phyloP scores from a whole-genome alignment of 2,113 vertebrate genomes.

The Coptodon rendalli region DNA sequence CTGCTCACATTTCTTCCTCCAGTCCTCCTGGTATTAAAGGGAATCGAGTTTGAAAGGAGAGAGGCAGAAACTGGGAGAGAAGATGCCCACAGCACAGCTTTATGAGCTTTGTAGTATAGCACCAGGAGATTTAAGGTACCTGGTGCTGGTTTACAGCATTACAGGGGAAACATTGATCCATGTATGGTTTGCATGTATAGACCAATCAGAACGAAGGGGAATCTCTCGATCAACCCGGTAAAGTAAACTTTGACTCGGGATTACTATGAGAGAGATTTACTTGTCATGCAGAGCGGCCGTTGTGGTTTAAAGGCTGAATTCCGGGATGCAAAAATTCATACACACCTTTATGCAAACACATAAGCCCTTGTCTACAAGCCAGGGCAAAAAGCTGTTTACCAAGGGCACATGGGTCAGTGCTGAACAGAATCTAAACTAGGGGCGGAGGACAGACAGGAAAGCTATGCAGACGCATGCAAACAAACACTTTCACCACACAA shows the following conservation, averaged over 20 bases:
- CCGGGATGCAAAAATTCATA: background rate
- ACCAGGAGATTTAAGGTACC: background rate
- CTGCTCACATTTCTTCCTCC: background rate
- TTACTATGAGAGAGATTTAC: background rate
- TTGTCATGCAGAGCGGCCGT: background rate
- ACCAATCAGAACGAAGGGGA: background rate
- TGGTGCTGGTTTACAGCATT: background rate
- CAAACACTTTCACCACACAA: background rate
- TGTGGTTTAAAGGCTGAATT: background rate
- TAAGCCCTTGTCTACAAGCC: conserved; percentile 6
- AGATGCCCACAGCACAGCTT: conserved; percentile 21
- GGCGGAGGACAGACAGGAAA: background rate
- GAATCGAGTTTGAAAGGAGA: background rate
- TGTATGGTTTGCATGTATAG: background rate
- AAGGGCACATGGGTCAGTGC: conserved; percentile 40
- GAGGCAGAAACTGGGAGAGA: background rate
- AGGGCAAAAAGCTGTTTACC: conserved; percentile 14
- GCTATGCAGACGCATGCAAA: background rate
- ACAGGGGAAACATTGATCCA: background rate
- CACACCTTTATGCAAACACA: background rate
- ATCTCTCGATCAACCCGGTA: background rate
- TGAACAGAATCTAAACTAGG: conserved; percentile 33
- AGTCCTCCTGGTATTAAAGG: background rate
- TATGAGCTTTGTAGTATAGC: background rate
- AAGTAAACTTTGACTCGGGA: background rate